A percentile compares a stretch with the other conserved stretches of the same genome.
These are phyloP conservation scores for Pseudomugil gertrudae DNA, from an alignment of 2,797 vertebrate genomes.

Conservation along the genomic window DNA sequence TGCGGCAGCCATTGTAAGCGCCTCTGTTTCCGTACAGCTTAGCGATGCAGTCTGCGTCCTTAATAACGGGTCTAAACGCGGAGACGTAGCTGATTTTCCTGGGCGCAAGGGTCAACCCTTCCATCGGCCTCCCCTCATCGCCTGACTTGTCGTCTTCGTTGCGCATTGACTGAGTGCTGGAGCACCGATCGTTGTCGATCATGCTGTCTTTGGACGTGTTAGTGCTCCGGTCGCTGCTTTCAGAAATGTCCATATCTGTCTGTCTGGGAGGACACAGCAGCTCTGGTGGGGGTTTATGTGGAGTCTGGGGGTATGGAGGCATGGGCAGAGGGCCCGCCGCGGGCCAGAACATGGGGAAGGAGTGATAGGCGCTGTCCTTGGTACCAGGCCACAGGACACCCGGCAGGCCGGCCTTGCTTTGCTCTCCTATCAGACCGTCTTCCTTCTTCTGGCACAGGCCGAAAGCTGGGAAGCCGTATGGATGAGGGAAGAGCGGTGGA, in stretches of 20 bases:
- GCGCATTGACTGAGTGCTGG: slow-evolving; percentile 83
- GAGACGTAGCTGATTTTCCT: slow-evolving; percentile 94
- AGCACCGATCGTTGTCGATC: slow-evolving; percentile 82
- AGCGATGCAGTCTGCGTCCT: slow-evolving; percentile 94
- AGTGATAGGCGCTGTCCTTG: slow-evolving; percentile 89
- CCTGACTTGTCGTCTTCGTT: slow-evolving; percentile 85
- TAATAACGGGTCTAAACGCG: slow-evolving; percentile 95
- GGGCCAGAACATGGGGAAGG: slow-evolving; percentile 96
- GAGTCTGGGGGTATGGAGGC: slow-evolving; percentile 88
- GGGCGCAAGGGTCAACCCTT: slow-evolving; percentile 67
- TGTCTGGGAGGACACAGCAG: slow-evolving; percentile 75
- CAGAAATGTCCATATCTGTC: slow-evolving; percentile 79
- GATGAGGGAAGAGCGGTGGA: slow-evolving; percentile 93
- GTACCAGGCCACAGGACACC: slow-evolving; percentile 91
- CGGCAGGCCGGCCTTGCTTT: slow-evolving; percentile 80
- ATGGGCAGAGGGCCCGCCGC: slow-evolving; percentile 88
- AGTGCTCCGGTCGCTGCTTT: slow-evolving; percentile 82
- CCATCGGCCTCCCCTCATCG: slow-evolving; percentile 81
- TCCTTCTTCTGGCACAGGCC: slow-evolving; percentile 95
- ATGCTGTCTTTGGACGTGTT: slow-evolving; percentile 83
- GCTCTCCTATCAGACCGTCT: slow-evolving; percentile 82
- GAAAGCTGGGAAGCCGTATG: slow-evolving; percentile 94
- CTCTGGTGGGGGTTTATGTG: slow-evolving; percentile 85
- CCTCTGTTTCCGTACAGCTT: slow-evolving; percentile 92
- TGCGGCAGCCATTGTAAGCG: slow-evolving; percentile 80